Conservation (phyloP, 2,113 vertebrate species). For the Corvus cornix region DNA sequence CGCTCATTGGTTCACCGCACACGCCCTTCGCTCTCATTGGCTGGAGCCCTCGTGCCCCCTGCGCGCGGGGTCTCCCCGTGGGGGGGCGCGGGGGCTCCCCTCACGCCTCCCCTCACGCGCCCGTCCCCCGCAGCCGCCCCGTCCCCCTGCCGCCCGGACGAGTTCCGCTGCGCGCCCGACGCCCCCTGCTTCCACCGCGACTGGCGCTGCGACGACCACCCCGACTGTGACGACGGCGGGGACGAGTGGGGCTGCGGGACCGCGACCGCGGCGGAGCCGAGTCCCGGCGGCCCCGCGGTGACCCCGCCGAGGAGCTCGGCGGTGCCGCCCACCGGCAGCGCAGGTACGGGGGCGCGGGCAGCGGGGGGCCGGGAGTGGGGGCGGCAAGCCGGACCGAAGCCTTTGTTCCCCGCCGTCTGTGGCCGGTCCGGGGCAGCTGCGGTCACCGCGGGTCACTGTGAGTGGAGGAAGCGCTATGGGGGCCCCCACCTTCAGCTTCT, state of each 20-base stretch:
- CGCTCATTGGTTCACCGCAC: neutral
- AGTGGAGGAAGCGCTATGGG: neutral
- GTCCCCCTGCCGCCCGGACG: neutral
- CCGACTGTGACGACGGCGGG: neutral
- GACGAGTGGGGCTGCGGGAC: constrained; percentile 6
- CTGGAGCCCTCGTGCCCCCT: neutral
- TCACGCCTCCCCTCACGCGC: neutral
- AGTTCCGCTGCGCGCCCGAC: neutral
- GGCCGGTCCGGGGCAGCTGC: neutral
- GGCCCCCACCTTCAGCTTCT: neutral
- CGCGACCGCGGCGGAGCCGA: neutral
- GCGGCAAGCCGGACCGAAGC: neutral
- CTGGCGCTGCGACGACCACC: constrained; percentile 34
- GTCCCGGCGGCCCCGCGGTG: neutral
- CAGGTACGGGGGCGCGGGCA: neutral
- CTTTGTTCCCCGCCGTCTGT: neutral
- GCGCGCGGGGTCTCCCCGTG: no score
- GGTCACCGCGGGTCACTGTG: neutral
- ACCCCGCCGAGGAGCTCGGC: neutral
- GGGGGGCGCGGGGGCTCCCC: neutral
- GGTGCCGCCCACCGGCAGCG: neutral
- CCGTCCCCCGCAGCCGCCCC: neutral
- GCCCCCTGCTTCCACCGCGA: neutral
- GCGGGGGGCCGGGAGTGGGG: neutral
- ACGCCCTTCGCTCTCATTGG: neutral